Evolutionary conservation across 2,888 invertebrate species (phyloP), one percentile per base, ranked within the genome.

Genomic region (Pycnomerus fuliginosus): DNA sequence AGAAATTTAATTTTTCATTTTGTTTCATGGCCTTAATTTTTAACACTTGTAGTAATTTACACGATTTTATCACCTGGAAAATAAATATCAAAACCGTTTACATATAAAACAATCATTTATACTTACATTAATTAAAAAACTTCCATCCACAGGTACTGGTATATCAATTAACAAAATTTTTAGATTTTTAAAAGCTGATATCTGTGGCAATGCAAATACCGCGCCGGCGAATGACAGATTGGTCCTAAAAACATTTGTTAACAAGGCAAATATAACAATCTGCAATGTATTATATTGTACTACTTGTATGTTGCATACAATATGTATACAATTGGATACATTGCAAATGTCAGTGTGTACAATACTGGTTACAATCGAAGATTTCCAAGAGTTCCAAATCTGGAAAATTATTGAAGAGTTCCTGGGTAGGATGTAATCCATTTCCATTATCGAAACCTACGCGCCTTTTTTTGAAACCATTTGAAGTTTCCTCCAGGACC

Each of bases 1-100:
- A 24, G 15, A 15, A 16, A 25, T 43, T 43, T 5, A 43, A 24
- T 25, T 35, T 35, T 31, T 43, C 42, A 11, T 43, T 11, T 13
- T 24, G 31, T n/a, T 15, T n/a, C 7, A 11, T n/a, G 3, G 42
- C 29, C 1, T 16, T 24, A 16, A 43, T 17, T 16, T 30, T 30
- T 4, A 43, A 28, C 4, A 28, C 14, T 16, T 29, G 11, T 3
- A 43, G 13, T 4, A 10, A 10, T 16, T 36, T 35, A 8, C 42
- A 43, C 2, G 30, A 25, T 30, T 24, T 10, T 10, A 43, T 14
- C 10, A 42, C 41, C 41, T 41, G 10, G 2, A 40, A 40, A 13
- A 8, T 5, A 11, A 22, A 34, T 12, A 2, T 12, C 4, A 14
- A 16, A 32, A 7, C 20, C 2, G 16, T 32, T 30, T 13, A 16